Evolutionary conservation across 2,888 invertebrate genomes (phyloP).

Genomic region (Cephus runcator): DNA sequence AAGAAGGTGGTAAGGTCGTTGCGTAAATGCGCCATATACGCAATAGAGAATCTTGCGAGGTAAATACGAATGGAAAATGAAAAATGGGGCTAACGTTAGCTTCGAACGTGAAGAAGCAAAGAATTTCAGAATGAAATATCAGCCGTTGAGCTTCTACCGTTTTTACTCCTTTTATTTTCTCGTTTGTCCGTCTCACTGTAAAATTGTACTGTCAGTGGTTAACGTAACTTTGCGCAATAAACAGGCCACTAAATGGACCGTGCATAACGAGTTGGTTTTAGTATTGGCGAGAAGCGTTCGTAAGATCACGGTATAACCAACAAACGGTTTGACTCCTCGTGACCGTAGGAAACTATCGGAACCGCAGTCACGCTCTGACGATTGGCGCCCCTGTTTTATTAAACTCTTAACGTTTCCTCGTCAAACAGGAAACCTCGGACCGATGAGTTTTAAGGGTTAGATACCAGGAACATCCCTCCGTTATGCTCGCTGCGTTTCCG

Average conservation of each 20-base stretch:
- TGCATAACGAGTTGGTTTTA: background rate
- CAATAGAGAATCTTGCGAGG: background rate
- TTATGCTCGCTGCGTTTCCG: slow-evolving; percentile 47
- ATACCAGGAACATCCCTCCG: slow-evolving; percentile 41
- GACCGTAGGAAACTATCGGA: slow-evolving; percentile 11
- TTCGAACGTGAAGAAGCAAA: background rate
- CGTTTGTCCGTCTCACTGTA: background rate
- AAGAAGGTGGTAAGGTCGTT: background rate
- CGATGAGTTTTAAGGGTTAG: slow-evolving; percentile 46
- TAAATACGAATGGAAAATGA: background rate
- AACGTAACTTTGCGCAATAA: background rate
- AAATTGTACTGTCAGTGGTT: background rate
- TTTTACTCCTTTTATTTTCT: background rate
- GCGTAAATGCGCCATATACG: background rate
- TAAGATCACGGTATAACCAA: slow-evolving; percentile 25
- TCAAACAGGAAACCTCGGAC: slow-evolving; percentile 47
- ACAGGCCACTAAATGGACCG: slow-evolving; percentile 15
- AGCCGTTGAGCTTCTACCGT: too few relatives aligned
- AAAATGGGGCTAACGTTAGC: background rate
- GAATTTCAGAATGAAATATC: background rate
- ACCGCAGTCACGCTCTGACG: slow-evolving; percentile 38
- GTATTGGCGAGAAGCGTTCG: slow-evolving; percentile 13
- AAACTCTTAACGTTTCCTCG: slow-evolving; percentile 37
- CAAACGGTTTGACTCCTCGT: slow-evolving; percentile 22
- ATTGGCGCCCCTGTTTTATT: slow-evolving; percentile 34